These are phyloP conservation scores for Allobates femoralis DNA, from an alignment of 2,797 vertebrate species.

Conservation along the genomic window DNA sequence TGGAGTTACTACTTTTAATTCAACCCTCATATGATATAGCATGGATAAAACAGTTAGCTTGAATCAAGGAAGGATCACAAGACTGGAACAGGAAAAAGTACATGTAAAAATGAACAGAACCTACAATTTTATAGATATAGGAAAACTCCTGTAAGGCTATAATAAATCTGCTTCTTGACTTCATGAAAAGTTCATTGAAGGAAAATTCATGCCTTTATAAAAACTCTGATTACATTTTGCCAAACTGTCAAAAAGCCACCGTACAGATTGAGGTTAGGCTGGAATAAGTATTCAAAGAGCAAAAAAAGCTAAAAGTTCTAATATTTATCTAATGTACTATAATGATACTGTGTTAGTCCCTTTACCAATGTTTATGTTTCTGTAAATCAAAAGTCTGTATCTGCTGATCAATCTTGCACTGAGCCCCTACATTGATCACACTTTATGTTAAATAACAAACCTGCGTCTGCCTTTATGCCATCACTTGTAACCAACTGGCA, in stretches of 20 bases:
- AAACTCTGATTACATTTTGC: conserved; percentile 11
- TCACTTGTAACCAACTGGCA: too few species aligned
- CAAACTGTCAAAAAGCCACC: conserved; percentile 24
- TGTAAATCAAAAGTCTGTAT: too few species aligned
- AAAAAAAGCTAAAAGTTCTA: not conserved
- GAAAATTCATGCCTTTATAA: conserved; percentile 4
- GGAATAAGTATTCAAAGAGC: not conserved
- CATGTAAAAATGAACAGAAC: conserved; percentile 19
- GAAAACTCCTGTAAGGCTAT: conserved; percentile 26
- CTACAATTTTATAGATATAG: conserved; percentile 33
- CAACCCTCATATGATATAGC: too few species aligned
- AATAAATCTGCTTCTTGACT: conserved; percentile 30
- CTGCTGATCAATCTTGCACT: too few species aligned
- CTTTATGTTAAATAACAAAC: too few species aligned
- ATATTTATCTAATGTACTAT: not conserved
- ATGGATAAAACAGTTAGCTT: too few species aligned
- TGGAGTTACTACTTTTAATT: too few species aligned
- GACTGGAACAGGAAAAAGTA: not conserved
- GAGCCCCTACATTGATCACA: too few species aligned
- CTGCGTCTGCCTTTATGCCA: too few species aligned
- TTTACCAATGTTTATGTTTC: too few species aligned
- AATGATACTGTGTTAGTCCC: not conserved
- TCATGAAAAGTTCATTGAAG: conserved; percentile 17
- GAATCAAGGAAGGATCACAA: too few species aligned
- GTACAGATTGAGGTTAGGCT: conserved; percentile 8